phyloP scores from a whole-genome alignment of 37 sponge, comb jelly and placozoan species.

The Diacarnus erythraeanus region DNA sequence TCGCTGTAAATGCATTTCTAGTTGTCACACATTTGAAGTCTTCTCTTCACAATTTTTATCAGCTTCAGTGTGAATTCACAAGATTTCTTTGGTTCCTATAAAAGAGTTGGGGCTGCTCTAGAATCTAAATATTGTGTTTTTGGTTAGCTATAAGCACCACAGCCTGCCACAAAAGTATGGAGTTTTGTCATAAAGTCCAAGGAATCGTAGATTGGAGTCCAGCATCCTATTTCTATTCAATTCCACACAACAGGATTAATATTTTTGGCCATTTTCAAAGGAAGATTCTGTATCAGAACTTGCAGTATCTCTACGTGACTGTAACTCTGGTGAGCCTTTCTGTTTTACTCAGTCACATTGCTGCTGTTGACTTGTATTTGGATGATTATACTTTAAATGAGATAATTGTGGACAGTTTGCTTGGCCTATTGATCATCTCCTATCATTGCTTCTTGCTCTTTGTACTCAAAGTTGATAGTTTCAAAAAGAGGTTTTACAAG shows the following conservation, averaged over 20 bases:
- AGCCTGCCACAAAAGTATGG: too few relatives aligned
- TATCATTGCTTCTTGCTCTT: background rate
- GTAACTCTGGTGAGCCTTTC: background rate
- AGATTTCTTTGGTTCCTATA: too few relatives aligned
- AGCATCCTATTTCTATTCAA: background rate
- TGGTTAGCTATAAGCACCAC: too few relatives aligned
- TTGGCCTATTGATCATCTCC: background rate
- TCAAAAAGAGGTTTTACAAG: background rate
- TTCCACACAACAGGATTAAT: background rate
- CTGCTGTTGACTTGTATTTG: background rate
- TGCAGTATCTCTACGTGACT: background rate
- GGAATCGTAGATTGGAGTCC: background rate
- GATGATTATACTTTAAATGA: too few relatives aligned
- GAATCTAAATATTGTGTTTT: too few relatives aligned
- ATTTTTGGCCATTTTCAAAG: background rate
- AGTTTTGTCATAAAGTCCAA: too few relatives aligned
- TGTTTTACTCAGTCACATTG: too few relatives aligned
- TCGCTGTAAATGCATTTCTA: too few relatives aligned
- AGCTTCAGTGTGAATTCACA: too few relatives aligned
- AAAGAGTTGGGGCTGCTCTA: too few relatives aligned
- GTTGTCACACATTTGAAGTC: too few relatives aligned
- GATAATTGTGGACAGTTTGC: background rate
- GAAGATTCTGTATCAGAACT: background rate
- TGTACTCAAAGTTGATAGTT: background rate
- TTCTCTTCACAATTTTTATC: too few relatives aligned